Evolutionary conservation across 2,888 invertebrate species (phyloP), one percentile per base, ranked within the genome.

Genomic region (Lissocephala sabroskyi): DNA sequence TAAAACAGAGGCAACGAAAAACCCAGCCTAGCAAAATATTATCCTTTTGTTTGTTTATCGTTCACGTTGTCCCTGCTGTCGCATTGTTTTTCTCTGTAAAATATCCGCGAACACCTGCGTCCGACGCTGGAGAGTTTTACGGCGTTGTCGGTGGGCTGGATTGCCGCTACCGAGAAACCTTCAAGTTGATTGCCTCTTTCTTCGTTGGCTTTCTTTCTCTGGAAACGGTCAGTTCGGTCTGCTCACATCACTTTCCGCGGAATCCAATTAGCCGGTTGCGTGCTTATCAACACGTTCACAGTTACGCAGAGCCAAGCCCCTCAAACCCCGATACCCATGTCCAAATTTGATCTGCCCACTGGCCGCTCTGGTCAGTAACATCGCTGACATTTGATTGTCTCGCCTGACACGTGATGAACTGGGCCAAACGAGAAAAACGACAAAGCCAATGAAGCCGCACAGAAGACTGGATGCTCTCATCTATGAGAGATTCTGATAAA

Each of bases 231-330:
- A 32, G n/a, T 32, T 13, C 13, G 11, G 30, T 32, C 30, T 13
- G 30, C 30, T 32, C 13, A 11, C 11, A 11, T 13, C 30, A 35
- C 10, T 16, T 62, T 52, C 55, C 64, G 57, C 66, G 55, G 51
- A 76, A 76, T 74, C 62, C 66, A 73, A 76, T 73, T 74, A 76
- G 60, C 62, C 61, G 73, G 55, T 49, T 45, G 49, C 37, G 56
- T 47, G 58, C 58, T 68, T 73, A 70, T 64, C 74, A 76, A 66
- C 63, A 59, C 70, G 53, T 49, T 56, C 57, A 48, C 65, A 62
- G 52, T 57, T 39, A 23, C 39, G 10, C 19, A 7, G n/a, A n/a
- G 23, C 39, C 23, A 11, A 10, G 23, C 23, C 19, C 52, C 47
- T 56, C 51, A n/a, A n/a, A n/a, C n/a, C n/a, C n/a, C n/a, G n/a